Base-by-base conservation (phyloP, 2,888 invertebrate genomes). In the Mechanitis mazaeus region DNA sequence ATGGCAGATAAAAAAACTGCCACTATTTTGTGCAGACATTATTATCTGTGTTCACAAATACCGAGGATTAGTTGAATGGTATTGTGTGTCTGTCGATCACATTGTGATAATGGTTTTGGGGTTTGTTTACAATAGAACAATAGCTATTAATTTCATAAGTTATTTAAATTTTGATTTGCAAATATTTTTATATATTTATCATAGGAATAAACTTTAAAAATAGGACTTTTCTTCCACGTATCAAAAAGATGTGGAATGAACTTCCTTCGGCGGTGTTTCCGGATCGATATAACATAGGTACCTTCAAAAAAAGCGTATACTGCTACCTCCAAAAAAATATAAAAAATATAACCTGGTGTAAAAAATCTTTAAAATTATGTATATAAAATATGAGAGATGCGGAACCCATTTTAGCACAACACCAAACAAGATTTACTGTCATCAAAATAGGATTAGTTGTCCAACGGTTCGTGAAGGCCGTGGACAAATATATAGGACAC, bases 401-500 rank as follows among this genome's bases (percentile, higher is more conserved):
- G 47, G 47, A 50, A 50, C 47, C 47, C 47, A 28, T 2, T 31
- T 28, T 3, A 20, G 1, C 4, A 50, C 7, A 11, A 50, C 9
- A 31, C 50, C 7, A 50, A 6, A 7, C 31, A 31, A 1, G 20
- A 20, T 55, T 55, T 6, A 9, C 55, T n/a, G 80, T 75, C 73
- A 69, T 77, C 75, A 69, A 68, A 75, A 76, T 70, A 69, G 81
- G 83, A 85, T 87, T 85, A 85, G 74, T 76, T 71, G 75, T 70
- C 76, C 81, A 85, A 81, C 80, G 76, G 76, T 75, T 72, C 70
- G 74, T 79, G 81, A 83, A 81, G 76, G 80, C 74, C 74, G 71
- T 64, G 66, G 77, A 80, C 85, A 88, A 89, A 88, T 88, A 87
- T 88, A 83, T 75, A 72, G 69, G 71, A 72, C 75, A 78, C 75